Conservation (phyloP, 2,888 invertebrate genomes). For the Argyra leucocephala region DNA sequence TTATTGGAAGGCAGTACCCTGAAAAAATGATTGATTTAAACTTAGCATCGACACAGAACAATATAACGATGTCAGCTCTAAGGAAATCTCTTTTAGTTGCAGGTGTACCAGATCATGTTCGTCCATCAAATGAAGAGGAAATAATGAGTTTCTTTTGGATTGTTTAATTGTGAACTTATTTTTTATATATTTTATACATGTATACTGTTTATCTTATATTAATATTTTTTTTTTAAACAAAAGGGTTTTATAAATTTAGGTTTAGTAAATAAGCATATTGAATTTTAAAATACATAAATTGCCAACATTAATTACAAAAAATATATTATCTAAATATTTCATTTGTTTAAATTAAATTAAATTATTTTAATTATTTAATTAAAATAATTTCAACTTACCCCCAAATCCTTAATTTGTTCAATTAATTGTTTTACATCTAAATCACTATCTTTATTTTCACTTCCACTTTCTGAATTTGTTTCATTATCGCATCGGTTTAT, state of each 20-base stretch:
- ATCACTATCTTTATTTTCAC: slow-evolving; percentile 22
- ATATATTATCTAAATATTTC: not conserved
- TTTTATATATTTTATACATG: too few relatives aligned
- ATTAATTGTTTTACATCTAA: slow-evolving; percentile 45
- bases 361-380: too few relatives aligned
- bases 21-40: slow-evolving; percentile 55
- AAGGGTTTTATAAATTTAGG: too few relatives aligned
- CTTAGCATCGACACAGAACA: slow-evolving; percentile 47
- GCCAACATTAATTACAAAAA: slow-evolving; percentile 12
- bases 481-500: slow-evolving; percentile 11
- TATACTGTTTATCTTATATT: too few relatives aligned
- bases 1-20: slow-evolving; percentile 61
- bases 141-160: slow-evolving; percentile 47
- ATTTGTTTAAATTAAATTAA: too few relatives aligned
- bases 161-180: slow-evolving; percentile 18
- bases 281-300: too few relatives aligned
- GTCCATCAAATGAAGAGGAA: slow-evolving; percentile 58
- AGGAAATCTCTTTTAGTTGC: slow-evolving; percentile 35
- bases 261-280: too few relatives aligned
- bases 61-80: slow-evolving; percentile 44
- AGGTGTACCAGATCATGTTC: slow-evolving; percentile 48
- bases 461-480: slow-evolving; percentile 9
- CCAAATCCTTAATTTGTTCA: slow-evolving; percentile 44
- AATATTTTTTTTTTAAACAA: too few relatives aligned
- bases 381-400: slow-evolving; percentile 28